These are phyloP conservation scores for Oncopodura yosiiana DNA, from an alignment of 1,140 invertebrate species.

Conservation along the genomic window DNA sequence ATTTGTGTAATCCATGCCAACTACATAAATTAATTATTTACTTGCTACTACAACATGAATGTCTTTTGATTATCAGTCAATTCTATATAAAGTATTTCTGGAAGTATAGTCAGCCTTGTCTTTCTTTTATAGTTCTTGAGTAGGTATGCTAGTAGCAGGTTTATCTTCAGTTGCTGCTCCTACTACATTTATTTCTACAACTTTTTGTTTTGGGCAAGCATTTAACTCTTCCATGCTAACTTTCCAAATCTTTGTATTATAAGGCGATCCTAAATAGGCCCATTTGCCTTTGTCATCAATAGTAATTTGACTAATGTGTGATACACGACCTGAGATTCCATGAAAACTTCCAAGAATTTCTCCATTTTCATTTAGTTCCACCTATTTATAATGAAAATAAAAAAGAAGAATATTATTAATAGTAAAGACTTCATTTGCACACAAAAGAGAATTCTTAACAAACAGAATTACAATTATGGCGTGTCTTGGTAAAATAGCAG, in stretches of 20 bases:
- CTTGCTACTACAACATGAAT: no score
- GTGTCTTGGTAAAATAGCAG: conserved; percentile 9
- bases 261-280: conserved; percentile 59
- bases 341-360: conserved; percentile 54
- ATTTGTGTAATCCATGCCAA: no score
- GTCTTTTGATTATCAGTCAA: not conserved
- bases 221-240: conserved; percentile 39
- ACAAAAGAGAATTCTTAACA: no score
- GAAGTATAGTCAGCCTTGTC: not conserved
- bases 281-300: conserved; percentile 36
- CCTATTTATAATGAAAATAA: no score
- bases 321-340: conserved; percentile 36
- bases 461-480: conserved; percentile 18
- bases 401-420: conserved; percentile 35
- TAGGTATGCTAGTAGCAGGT: not conserved
- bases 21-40: no score
- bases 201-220: not conserved
- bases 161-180: not conserved
- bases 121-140: not conserved
- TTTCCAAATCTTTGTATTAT: conserved; percentile 53
- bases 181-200: not conserved
- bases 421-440: conserved; percentile 26
- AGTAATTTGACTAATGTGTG: conserved; percentile 29
- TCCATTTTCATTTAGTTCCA: conserved; percentile 56
- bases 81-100: conserved; percentile 3